Percentiles rank a stretch among this genome's conserved stretches.
Conservation (phyloP, 1,140 invertebrate species). For the Cardiocondyla obscurior region DNA sequence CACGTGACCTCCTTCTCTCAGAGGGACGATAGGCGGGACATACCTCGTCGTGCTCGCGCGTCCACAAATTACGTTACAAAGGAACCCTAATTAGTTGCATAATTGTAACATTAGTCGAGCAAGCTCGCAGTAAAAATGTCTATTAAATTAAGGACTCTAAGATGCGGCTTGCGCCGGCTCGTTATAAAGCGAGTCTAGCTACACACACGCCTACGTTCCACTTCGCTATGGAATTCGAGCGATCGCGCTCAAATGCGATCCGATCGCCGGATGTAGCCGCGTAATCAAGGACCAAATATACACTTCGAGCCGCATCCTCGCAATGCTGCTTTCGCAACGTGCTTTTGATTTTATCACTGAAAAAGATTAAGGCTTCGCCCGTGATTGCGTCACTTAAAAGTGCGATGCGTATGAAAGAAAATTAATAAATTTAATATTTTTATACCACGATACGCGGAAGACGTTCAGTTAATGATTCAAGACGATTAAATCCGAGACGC, state of each 20-base stretch:
- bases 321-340: not conserved
- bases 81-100: slow-evolving; percentile 60
- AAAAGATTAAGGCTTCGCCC: too few species aligned
- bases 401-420: too few species aligned
- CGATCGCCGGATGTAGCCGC: not conserved
- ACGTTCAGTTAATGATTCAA: not conserved
- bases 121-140: slow-evolving; percentile 50
- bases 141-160: slow-evolving; percentile 55
- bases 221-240: not conserved
- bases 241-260: not conserved
- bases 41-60: slow-evolving; percentile 49
- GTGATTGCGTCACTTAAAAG: too few species aligned
- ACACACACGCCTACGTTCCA: not conserved
- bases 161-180: slow-evolving; percentile 24
- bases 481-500: not conserved
- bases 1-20: slow-evolving; percentile 56
- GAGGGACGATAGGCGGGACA: slow-evolving; percentile 55
- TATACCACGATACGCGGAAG: too few species aligned
- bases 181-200: slow-evolving; percentile 16
- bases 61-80: slow-evolving; percentile 57
- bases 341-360: too few species aligned
- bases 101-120: slow-evolving; percentile 59
- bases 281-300: not conserved
- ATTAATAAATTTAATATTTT: too few species aligned
- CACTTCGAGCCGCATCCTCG: not conserved